phyloP scores from a whole-genome alignment of 1,140 invertebrate species.

The Diachasmimorpha longicaudata region DNA sequence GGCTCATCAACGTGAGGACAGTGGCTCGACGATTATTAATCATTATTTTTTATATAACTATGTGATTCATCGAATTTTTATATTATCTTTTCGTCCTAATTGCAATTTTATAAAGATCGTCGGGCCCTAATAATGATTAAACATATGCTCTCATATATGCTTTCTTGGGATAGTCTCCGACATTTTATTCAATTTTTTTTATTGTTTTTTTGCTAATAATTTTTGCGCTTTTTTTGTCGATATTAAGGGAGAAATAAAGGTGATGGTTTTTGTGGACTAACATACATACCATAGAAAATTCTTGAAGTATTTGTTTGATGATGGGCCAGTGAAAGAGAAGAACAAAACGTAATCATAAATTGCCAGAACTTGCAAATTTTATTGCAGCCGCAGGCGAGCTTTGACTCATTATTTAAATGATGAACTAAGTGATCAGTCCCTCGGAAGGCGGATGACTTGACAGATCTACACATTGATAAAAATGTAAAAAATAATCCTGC shows the following conservation, averaged over 20 bases:
- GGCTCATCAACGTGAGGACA: slow-evolving; percentile 14
- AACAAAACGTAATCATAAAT: neutral
- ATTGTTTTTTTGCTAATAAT: neutral
- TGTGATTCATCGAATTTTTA: neutral
- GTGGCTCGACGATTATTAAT: slow-evolving; percentile 22
- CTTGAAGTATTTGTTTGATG: neutral
- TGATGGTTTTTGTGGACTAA: neutral
- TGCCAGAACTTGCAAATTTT: neutral
- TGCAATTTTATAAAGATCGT: neutral
- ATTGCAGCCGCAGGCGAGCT: neutral
- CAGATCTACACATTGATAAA: no score
- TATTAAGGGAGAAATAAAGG: neutral
- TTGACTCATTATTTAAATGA: no score
- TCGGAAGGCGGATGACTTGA: no score
- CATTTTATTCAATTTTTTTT: neutral
- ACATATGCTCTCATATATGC: neutral
- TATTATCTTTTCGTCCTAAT: no score
- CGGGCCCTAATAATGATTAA: neutral
- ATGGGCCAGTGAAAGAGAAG: neutral
- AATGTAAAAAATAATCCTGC: no score
- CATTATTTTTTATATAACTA: neutral
- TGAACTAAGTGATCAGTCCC: no score
- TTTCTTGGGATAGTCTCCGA: neutral
- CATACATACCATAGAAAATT: neutral
- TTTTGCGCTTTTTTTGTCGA: neutral